These are phyloP conservation scores for Pristionchus exspectatus DNA, from an alignment of 2,888 invertebrate genomes.

Conservation along the genomic window DNA sequence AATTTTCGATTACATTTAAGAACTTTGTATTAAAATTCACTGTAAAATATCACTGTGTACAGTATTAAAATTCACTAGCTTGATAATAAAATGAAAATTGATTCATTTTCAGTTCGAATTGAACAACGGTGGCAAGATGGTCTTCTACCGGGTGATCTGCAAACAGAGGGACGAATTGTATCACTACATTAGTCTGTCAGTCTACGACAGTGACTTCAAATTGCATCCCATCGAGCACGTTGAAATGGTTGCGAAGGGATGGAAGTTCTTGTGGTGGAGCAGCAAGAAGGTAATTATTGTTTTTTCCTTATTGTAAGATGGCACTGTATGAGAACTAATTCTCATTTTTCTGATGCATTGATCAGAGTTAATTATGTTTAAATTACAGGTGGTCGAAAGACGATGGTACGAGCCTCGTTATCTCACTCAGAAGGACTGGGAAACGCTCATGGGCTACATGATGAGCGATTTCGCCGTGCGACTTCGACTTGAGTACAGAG, in stretches of 20 bases:
- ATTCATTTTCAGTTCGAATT: not conserved
- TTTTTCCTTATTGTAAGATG: not conserved
- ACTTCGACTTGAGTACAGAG: constrained; percentile 4
- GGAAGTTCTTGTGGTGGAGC: not conserved
- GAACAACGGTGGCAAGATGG: not conserved
- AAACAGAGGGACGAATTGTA: not conserved
- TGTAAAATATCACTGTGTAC: too few species aligned
- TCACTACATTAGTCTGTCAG: not conserved
- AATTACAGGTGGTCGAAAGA: not conserved
- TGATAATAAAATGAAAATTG: not conserved
- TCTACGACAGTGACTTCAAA: constrained; percentile 9
- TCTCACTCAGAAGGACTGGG: constrained; percentile 13
- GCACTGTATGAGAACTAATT: not conserved
- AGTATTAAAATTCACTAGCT: too few species aligned
- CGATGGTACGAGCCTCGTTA: constrained; percentile 18
- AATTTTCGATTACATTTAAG: too few species aligned
- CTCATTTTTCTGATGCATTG: not conserved
- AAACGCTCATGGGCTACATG: constrained; percentile 5
- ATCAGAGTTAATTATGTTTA: not conserved
- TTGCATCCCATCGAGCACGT: constrained; percentile 14
- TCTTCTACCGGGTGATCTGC: constrained; percentile 7
- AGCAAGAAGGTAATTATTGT: not conserved
- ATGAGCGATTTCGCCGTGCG: constrained; percentile 2
- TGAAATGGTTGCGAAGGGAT: not conserved
- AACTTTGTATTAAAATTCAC: too few species aligned